phyloP scores from a whole-genome alignment of 2,113 vertebrate species.

The Gavia stellata region DNA sequence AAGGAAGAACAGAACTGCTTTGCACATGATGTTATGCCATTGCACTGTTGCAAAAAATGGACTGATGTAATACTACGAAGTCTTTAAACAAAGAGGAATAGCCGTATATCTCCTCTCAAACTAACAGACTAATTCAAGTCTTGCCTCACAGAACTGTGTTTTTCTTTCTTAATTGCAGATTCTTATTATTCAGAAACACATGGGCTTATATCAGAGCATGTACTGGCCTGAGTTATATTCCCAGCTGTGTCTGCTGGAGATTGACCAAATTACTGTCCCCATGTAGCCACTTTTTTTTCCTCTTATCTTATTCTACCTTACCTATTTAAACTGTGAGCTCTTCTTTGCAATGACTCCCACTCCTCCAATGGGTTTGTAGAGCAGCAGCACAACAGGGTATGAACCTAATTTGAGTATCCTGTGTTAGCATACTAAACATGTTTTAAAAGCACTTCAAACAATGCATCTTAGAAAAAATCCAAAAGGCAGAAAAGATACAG shows the following conservation, averaged over 20 bases:
- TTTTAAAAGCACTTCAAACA: neutral
- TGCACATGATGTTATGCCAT: neutral
- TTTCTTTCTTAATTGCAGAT: neutral
- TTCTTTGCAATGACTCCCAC: neutral
- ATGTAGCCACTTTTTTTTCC: neutral
- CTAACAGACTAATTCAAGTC: neutral
- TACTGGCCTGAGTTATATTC: neutral
- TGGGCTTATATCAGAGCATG: neutral
- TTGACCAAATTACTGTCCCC: neutral
- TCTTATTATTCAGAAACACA: neutral
- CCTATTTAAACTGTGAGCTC: neutral
- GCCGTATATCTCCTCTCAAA: neutral
- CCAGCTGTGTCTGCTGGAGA: neutral
- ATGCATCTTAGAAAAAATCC: neutral
- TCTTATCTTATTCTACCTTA: neutral
- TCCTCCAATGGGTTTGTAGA: neutral
- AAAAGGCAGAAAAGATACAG: neutral
- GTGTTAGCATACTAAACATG: neutral
- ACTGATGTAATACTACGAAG: neutral
- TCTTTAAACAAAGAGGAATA: neutral
- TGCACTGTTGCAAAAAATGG: neutral
- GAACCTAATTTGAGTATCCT: neutral
- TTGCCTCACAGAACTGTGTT: neutral
- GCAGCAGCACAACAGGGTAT: neutral
- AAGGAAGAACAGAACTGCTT: neutral